Percentiles rank a stretch among this genome's conserved stretches.
These are phyloP conservation scores for Ciconia maguari DNA, from an alignment of 2,113 vertebrate species.

Conservation along the genomic window DNA sequence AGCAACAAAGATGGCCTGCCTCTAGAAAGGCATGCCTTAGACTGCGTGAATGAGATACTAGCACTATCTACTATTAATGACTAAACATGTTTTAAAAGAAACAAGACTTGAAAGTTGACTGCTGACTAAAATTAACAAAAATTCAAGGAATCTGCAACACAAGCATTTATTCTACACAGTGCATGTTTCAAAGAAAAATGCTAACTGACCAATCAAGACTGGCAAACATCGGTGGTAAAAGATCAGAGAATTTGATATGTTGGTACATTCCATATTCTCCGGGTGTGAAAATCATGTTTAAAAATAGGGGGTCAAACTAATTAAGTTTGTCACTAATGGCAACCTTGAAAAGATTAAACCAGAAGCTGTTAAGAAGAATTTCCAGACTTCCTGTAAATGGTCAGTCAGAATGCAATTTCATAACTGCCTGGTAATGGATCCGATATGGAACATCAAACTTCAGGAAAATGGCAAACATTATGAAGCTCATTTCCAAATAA, in stretches of 20 bases:
- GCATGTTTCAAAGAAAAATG: not conserved
- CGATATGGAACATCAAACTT: not conserved
- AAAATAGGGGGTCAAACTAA: not conserved
- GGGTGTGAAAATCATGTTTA: constrained; percentile 30
- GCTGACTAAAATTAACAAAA: not conserved
- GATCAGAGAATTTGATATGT: not conserved
- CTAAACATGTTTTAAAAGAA: not conserved
- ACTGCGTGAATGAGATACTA: not conserved
- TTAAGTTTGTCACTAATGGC: not conserved
- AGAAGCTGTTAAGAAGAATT: constrained; percentile 15
- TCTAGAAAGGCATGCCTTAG: not conserved
- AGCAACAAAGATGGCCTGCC: not conserved
- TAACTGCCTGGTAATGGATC: constrained; percentile 45
- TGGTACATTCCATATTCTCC: not conserved
- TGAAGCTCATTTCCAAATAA: constrained; percentile 45
- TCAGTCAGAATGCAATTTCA: constrained; percentile 18
- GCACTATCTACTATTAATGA: not conserved
- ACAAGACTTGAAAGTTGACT: not conserved
- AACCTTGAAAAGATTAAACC: constrained; percentile 40
- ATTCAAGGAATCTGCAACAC: not conserved
- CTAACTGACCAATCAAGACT: not conserved
- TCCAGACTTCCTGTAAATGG: constrained; percentile 35
- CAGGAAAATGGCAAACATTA: constrained; percentile 43
- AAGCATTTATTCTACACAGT: not conserved
- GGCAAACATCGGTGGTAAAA: accelerated